Evolutionary conservation across 2,888 invertebrate species (phyloP), one percentile per base, ranked within the genome.

Genomic region (Sarcophaga carnaria): DNA sequence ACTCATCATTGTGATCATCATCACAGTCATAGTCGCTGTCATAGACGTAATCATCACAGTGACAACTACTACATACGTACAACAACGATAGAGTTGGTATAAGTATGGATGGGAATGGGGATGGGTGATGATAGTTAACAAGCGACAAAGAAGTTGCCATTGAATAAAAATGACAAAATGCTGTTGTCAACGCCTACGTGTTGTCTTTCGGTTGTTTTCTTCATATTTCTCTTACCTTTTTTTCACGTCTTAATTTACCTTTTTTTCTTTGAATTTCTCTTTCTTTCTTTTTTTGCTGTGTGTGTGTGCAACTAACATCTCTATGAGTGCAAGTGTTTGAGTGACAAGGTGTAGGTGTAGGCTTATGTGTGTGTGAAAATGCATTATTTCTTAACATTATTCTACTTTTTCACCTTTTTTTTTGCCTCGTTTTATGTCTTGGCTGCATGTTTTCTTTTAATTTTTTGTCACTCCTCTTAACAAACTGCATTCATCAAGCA

Each of bases 111-210:
- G 14, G 14, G 54, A 12, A 1, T 49, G 54, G 54, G 0, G 12
- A 3, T 12, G 54, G 2, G 54, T 54, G 11, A 4, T 12, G 12
- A 54, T 75, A 84, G 83, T 81, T 87, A 83, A 83, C 80, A 83
- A 76, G 83, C 84, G 66, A 75, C 78, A 84, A 84, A 78, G 83
- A 86, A 86, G 80, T 75, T 87, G 80, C 78, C 84, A 87, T 84
- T 84, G 84, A 87, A 84, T 84, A 84, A 81, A 70, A 84, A 87
- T 84, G 81, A 81, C 79, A 84, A 87, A 87, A 87, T 81, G 75
- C 78, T 87, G 84, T 81, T 87, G 86, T 87, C 86, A 87, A 84
- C 86, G 86, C 86, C 86, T 84, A 87, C 81, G 86, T 87, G 86
- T 71, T 86, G 78, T 86, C 77, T 83, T 83, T 66, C 76, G 54